Evolutionary conservation across 1,140 invertebrate species (phyloP).

Genomic region (Eueides isabella): DNA sequence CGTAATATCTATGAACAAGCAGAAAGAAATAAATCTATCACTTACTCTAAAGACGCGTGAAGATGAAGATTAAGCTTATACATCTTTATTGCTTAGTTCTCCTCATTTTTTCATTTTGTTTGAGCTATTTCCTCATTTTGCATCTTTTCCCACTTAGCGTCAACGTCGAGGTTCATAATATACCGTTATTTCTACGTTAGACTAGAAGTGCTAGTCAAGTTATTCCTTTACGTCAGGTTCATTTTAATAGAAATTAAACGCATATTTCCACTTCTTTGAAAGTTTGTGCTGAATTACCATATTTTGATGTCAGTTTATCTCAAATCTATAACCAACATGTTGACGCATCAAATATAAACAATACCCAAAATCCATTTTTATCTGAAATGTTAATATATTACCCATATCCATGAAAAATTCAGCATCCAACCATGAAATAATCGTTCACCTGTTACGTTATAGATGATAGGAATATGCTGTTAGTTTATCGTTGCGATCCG

Average conservation of each 20-base stretch:
- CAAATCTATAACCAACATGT: neutral
- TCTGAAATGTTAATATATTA: neutral
- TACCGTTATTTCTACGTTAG: neutral
- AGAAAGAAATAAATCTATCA: neutral
- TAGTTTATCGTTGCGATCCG: constrained; percentile 51
- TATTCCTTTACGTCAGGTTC: neutral
- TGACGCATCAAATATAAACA: neutral
- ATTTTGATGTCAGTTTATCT: neutral
- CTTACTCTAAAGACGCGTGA: neutral
- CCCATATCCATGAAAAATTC: constrained; percentile 5
- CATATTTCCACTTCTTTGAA: neutral
- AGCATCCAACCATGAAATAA: no score
- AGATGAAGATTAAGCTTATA: constrained; percentile 1
- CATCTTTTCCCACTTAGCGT: constrained; percentile 1
- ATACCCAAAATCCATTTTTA: neutral
- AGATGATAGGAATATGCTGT: constrained; percentile 33
- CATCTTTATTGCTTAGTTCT: neutral
- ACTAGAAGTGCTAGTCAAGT: constrained; percentile 4
- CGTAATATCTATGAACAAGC: neutral
- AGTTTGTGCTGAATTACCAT: neutral
- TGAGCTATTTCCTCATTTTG: constrained; percentile 11
- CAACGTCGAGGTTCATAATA: constrained; percentile 3
- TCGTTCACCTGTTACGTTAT: constrained; percentile 35
- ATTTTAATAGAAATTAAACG: constrained; percentile 2
- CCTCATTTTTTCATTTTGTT: neutral